Evolutionary conservation across 2,113 vertebrate genomes (phyloP), one percentile per base, ranked within the genome.

Genomic region (Protobothrops flavoviridis): DNA sequence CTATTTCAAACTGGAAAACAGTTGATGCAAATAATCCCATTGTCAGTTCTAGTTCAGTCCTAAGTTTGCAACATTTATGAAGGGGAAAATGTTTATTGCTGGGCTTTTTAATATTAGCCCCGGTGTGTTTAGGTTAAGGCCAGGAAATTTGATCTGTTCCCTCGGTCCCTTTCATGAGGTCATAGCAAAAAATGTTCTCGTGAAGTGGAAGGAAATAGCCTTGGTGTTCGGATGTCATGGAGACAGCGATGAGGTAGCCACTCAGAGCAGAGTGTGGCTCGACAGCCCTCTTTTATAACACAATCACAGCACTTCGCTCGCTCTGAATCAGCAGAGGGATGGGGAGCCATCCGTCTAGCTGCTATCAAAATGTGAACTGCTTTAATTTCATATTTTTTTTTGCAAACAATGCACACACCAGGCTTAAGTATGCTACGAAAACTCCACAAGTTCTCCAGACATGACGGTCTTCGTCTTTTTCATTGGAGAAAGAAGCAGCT

Each of bases 181-280:
- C 89, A n/a, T 1, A 23, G 52, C 81, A 48, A 94, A 21, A 81
- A 81, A 93, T 92, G 92, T 90, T 85, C 93, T 93, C 50, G 11
- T 0, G 45, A 91, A 43, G 45, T 50, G 23, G 91, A 95, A 94
- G 10, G 53, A 93, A 96, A 93, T 95, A 92, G 90, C 92, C 74
- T 50, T 69, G 8, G 88, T 93, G 57, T 59, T 93, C 43, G 0
- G 4, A 39, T 50, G 86, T 33, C 89, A 50, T 0, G 3, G 39
- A 3, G 53, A 90, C 53, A 9, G 26, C 5, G 24, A 56, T 48
- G 61, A 90, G 52, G 57, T 33, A n/a, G 53, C 6, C 3, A 2
- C 6, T 0, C 11, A 56, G 24, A 81, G 5, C 1, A 61, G 48
- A 5, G 8, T 2, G 13, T 1, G 6, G 48, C n/a, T 61, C 0